Evolutionary conservation across 1,140 invertebrate genomes (phyloP).

Genomic region (Helicoverpa zea): DNA sequence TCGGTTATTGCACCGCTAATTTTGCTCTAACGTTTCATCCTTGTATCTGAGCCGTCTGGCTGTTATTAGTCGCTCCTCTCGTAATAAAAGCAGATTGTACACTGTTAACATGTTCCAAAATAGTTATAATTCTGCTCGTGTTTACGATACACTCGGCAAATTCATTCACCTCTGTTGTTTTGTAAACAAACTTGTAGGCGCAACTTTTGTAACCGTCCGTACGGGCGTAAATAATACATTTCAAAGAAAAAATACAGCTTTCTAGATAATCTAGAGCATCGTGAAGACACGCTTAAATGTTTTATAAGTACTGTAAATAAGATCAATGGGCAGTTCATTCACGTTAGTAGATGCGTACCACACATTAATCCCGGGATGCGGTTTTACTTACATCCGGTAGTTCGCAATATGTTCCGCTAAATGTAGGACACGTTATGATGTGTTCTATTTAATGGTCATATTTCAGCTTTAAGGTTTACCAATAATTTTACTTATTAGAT

Average conservation of each 20-base stretch:
- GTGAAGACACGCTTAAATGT: neutral
- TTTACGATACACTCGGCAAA: slow-evolving; percentile 45
- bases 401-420: slow-evolving; percentile 44
- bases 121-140: slow-evolving; percentile 47
- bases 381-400: slow-evolving; percentile 50
- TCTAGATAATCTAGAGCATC: neutral
- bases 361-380: slow-evolving; percentile 45
- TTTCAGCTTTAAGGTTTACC: slow-evolving; percentile 24
- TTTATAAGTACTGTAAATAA: slow-evolving; percentile 41
- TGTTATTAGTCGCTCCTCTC: slow-evolving; percentile 41
- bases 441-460: slow-evolving; percentile 36
- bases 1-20: slow-evolving; percentile 66
- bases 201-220: neutral
- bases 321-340: slow-evolving; percentile 46
- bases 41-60: slow-evolving; percentile 57
- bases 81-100: slow-evolving; percentile 56
- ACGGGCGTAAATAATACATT: neutral
- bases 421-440: slow-evolving; percentile 40
- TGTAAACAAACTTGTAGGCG: slow-evolving; percentile 26
- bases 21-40: slow-evolving; percentile 62
- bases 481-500: slow-evolving; percentile 22
- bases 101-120: slow-evolving; percentile 52
- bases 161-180: slow-evolving; percentile 42
- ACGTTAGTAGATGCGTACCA: slow-evolving; percentile 35
- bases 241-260: neutral